A percentile compares a stretch with the other conserved stretches of the same genome.
Evolutionary conservation across 2,797 vertebrate species (phyloP).

Genomic region (Peromyscus aztecus): DNA sequence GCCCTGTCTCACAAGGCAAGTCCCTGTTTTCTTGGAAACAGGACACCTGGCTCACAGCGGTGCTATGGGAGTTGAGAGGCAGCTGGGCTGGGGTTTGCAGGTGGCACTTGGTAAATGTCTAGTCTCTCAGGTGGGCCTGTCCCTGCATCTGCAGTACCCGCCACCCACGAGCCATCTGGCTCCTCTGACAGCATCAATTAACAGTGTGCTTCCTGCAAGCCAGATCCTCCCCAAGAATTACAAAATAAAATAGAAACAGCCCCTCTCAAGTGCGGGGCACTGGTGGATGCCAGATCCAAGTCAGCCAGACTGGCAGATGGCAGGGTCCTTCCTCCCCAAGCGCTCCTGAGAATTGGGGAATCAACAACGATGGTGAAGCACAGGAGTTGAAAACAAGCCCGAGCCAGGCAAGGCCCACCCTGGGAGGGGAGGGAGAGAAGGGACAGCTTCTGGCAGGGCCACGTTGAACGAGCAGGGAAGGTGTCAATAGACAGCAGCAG

Average conservation of each 20-base stretch:
- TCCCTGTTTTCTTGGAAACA: slow-evolving; percentile 20
- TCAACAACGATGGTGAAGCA: neutral
- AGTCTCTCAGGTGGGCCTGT: neutral
- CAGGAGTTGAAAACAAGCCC: neutral
- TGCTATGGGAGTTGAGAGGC: neutral
- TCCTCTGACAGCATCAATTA: slow-evolving; percentile 65
- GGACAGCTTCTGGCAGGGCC: neutral
- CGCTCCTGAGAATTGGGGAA: neutral
- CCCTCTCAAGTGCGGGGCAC: slow-evolving; percentile 51
- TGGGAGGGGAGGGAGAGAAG: neutral
- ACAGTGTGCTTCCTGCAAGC: slow-evolving; percentile 48
- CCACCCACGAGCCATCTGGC: slow-evolving; percentile 56
- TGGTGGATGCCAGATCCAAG: neutral
- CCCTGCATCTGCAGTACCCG: neutral
- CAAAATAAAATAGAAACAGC: slow-evolving; percentile 58
- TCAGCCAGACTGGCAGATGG: neutral
- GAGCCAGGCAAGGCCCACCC: neutral
- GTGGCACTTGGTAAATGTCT: neutral
- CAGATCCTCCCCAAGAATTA: slow-evolving; percentile 40
- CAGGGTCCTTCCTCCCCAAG: neutral
- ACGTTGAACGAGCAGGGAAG: rapidly evolving
- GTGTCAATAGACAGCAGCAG: neutral
- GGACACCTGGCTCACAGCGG: neutral
- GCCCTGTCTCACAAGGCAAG: neutral
- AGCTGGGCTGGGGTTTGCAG: neutral